phyloP scores from a whole-genome alignment of 2,113 vertebrate genomes.

The Theristicus caerulescens region DNA sequence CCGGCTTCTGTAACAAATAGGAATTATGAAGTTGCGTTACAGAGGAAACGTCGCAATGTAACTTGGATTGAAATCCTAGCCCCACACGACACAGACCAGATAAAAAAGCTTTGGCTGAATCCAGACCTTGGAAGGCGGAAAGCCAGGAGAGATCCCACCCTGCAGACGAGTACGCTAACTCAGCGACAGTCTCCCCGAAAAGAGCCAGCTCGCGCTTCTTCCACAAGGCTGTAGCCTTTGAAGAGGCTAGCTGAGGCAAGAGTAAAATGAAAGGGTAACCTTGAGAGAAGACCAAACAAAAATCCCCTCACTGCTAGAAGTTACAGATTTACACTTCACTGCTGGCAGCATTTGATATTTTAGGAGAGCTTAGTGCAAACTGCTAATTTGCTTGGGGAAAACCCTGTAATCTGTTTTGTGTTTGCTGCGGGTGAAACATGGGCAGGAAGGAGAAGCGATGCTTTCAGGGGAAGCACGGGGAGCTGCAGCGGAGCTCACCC shows the following conservation, averaged over 20 bases:
- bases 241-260: not conserved
- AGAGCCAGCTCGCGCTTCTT: not conserved
- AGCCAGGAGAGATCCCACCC: not conserved
- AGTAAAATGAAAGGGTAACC: not conserved
- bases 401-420: not conserved
- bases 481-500: not conserved
- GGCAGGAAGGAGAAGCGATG: not conserved
- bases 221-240: not conserved
- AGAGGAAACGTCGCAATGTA: not conserved
- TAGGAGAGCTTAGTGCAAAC: not conserved
- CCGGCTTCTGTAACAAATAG: not conserved
- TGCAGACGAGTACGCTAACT: not conserved
- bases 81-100: not conserved
- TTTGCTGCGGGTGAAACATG: not conserved
- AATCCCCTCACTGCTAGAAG: not conserved
- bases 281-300: rapidly evolving
- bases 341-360: not conserved
- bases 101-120: not conserved
- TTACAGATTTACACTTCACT: not conserved
- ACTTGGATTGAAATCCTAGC: not conserved
- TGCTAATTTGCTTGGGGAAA: not conserved
- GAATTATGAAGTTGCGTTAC: not conserved
- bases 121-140: not conserved
- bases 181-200: not conserved
- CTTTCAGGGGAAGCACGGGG: rapidly evolving